phyloP scores from a whole-genome alignment of 2,888 invertebrate species.

The Yponomeuta sedellus region DNA sequence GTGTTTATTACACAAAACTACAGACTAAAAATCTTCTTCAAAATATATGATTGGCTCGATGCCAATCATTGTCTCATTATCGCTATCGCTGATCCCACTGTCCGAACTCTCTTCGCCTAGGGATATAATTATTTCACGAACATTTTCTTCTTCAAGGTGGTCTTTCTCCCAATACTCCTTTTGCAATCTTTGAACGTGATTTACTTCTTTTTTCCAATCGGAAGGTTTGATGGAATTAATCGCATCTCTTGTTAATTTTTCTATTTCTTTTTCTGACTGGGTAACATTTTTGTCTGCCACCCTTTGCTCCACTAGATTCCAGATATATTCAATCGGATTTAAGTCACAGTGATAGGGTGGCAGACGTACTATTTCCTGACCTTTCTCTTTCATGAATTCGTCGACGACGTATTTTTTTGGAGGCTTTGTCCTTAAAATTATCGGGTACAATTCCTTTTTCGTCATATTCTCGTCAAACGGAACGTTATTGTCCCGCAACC shows the following conservation, averaged over 20 bases:
- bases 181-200: conserved; percentile 12
- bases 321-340: conserved; percentile 32
- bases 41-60: too few species aligned
- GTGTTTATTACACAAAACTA: too few species aligned
- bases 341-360: conserved; percentile 38
- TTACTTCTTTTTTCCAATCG: conserved; percentile 17
- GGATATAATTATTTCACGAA: too few species aligned
- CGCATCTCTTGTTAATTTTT: conserved; percentile 16
- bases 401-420: conserved; percentile 31
- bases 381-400: conserved; percentile 30
- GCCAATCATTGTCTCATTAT: conserved; percentile 20
- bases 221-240: conserved; percentile 17
- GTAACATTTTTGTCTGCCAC: conserved; percentile 18
- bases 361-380: conserved; percentile 33
- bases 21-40: conserved; percentile 11
- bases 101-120: too few species aligned
- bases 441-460: conserved; percentile 26
- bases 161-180: conserved; percentile 8
- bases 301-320: conserved; percentile 18
- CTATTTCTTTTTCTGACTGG: conserved; percentile 13
- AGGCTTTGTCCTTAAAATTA: conserved; percentile 24
- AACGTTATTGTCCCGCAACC: conserved; percentile 26
- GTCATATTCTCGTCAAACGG: conserved; percentile 25
- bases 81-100: too few species aligned
- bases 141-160: too few species aligned